Evolutionary conservation across 1,140 invertebrate species (phyloP).

Genomic region (Drosophila truncata): DNA sequence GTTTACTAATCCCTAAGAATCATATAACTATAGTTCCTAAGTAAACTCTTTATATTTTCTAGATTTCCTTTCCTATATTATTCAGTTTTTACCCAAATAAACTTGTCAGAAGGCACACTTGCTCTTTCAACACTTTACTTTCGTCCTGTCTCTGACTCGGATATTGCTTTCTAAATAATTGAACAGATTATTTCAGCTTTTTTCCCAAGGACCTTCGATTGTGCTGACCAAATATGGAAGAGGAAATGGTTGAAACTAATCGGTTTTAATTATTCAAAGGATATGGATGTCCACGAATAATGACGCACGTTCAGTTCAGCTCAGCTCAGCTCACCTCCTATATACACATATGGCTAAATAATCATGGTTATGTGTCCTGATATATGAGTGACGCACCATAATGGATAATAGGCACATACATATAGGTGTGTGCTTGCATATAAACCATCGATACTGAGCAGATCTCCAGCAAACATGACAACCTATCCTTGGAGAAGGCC

Average conservation of each 20-base stretch:
- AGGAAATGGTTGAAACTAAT: conserved; percentile 17
- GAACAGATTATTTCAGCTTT: conserved; percentile 2
- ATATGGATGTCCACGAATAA: conserved; percentile 10
- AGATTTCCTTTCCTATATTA: neutral
- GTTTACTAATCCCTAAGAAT: neutral
- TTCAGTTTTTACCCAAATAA: neutral
- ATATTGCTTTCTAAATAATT: conserved; percentile 24
- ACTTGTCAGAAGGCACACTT: conserved; percentile 2
- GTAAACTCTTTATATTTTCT: too few species aligned
- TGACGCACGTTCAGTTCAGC: conserved; percentile 16
- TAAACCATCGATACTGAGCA: conserved; percentile 29
- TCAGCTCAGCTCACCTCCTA: conserved; percentile 1
- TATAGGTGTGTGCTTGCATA: conserved; percentile 15
- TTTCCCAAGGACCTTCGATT: conserved; percentile 16
- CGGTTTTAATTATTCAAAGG: conserved; percentile 28
- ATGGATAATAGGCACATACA: conserved; percentile 4
- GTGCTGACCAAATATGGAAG: neutral
- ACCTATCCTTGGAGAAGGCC: neutral
- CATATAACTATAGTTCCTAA: too few species aligned
- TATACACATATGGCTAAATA: conserved; percentile 5
- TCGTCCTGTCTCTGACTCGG: neutral
- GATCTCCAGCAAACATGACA: conserved; percentile 31
- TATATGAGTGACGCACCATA: conserved; percentile 17
- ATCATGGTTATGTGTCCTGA: conserved; percentile 5
- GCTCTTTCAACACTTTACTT: conserved; percentile 5